Conservation (phyloP, 2,113 vertebrate species). For the Sceloporus undulatus region DNA sequence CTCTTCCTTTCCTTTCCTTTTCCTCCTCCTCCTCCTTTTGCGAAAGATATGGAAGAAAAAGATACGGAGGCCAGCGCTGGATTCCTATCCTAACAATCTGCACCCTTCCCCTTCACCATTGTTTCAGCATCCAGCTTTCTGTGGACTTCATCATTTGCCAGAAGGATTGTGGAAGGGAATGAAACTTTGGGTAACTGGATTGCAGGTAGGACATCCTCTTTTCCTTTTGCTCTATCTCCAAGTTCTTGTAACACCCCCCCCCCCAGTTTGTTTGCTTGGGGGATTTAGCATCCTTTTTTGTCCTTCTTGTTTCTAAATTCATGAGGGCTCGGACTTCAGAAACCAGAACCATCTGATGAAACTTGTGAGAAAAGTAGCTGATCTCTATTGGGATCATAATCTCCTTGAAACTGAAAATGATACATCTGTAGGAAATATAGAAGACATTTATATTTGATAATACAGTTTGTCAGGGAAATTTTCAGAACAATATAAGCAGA, state of each 20-base stretch:
- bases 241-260: no score
- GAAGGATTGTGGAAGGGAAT: conserved; percentile 20
- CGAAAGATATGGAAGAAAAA: conserved; percentile 76
- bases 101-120: background rate
- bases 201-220: conserved; percentile 73
- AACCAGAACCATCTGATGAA: background rate
- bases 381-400: no score
- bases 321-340: background rate
- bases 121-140: conserved; percentile 32
- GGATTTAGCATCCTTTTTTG: background rate
- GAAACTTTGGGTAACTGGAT: conserved; percentile 55
- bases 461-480: background rate
- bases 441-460: no score
- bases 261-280: background rate
- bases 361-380: background rate
- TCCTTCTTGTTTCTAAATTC: background rate
- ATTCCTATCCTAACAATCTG: conserved; percentile 59
- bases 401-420: background rate
- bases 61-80: conserved; percentile 59
- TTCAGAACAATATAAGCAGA: background rate
- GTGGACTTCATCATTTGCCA: conserved; percentile 29
- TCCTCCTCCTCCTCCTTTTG: conserved; percentile 34
- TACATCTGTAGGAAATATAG: no score
- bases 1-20: conserved; percentile 30
- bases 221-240: background rate